Percentiles rank a stretch among this genome's conserved stretches.
These are phyloP conservation scores for Zelleria hepariella DNA, from an alignment of 2,888 invertebrate species.

Conservation along the genomic window DNA sequence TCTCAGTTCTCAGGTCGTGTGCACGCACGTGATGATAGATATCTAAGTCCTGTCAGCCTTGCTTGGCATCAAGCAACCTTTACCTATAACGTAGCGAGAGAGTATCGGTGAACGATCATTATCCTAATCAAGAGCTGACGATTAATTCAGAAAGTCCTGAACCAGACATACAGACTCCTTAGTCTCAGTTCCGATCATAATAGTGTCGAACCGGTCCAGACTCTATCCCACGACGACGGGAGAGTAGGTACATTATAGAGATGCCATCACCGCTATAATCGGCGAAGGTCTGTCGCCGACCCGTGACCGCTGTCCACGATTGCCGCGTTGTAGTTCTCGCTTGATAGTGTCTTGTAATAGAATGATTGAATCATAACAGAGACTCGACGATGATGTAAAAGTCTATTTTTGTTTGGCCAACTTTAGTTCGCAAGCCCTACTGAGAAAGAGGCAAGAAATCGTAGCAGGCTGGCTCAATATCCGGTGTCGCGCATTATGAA, in stretches of 20 bases:
- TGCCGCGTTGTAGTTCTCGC: background rate
- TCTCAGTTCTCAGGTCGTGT: background rate
- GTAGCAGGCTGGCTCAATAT: background rate
- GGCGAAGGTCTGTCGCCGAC: slow-evolving; percentile 48
- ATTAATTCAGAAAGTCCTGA: background rate
- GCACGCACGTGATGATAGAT: background rate
- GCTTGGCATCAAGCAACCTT: too few relatives aligned
- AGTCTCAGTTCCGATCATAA: background rate
- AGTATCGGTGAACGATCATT: too few relatives aligned
- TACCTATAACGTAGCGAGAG: too few relatives aligned
- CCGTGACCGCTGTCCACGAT: slow-evolving; percentile 22
- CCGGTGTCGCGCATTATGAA: slow-evolving; percentile 6
- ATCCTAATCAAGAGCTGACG: too few relatives aligned
- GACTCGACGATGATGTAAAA: background rate
- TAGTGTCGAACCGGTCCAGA: slow-evolving; percentile 24
- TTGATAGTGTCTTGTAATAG: slow-evolving; percentile 1
- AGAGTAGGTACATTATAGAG: slow-evolving; percentile 14
- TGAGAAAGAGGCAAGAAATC: background rate
- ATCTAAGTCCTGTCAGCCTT: too few relatives aligned
- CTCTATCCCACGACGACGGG: slow-evolving; percentile 16
- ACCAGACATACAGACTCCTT: too few relatives aligned
- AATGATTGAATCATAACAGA: slow-evolving; percentile 1
- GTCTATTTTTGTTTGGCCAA: background rate
- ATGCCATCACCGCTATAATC: slow-evolving; percentile 66
- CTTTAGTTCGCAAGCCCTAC: background rate